Percentiles rank a stretch among this genome's conserved stretches.
Evolutionary conservation across 2,113 vertebrate genomes (phyloP).

Genomic region (Montifringilla adamsi): DNA sequence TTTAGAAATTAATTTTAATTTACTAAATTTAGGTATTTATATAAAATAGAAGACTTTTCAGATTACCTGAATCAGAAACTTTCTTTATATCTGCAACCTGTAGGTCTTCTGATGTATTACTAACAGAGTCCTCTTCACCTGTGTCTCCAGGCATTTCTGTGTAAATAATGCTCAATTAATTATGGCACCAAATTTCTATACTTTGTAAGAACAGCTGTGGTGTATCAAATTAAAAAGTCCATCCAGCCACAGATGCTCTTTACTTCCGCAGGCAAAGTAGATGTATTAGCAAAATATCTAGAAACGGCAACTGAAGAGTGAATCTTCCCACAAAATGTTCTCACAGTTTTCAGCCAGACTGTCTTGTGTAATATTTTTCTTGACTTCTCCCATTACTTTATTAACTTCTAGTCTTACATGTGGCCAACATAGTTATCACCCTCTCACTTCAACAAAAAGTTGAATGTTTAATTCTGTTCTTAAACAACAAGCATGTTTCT

Average conservation of each 20-base stretch:
- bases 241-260: neutral
- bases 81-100: conserved; percentile 45
- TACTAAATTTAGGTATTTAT: neutral
- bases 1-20: neutral
- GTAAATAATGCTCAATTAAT: conserved; percentile 42
- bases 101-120: conserved; percentile 54
- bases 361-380: neutral
- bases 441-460: neutral
- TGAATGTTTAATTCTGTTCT: neutral
- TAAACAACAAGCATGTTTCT: neutral
- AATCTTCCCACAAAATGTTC: neutral
- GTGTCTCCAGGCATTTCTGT: conserved; percentile 55
- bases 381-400: neutral
- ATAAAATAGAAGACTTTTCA: neutral
- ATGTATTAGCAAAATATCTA: neutral
- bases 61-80: conserved; percentile 62
- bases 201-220: neutral
- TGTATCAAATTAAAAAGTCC: neutral
- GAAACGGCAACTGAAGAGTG: neutral
- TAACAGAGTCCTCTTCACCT: conserved; percentile 57
- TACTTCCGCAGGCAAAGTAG: neutral
- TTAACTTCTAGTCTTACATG: neutral
- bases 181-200: neutral
- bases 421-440: neutral
- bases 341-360: neutral